These are phyloP conservation scores for Blennius ocellaris DNA, from an alignment of 2,113 vertebrate species.

Conservation along the genomic window DNA sequence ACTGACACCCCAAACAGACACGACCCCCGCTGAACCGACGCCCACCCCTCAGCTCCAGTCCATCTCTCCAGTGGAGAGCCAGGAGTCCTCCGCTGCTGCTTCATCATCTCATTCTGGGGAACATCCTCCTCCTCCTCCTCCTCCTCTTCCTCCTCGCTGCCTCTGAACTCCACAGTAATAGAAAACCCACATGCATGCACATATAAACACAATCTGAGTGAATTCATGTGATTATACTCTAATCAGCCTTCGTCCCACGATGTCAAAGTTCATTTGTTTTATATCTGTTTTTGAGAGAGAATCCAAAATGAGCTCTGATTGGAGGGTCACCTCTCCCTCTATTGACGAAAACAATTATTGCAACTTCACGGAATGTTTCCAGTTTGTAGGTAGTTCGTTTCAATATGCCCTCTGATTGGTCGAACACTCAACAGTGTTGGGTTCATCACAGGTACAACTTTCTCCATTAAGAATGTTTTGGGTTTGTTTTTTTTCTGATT, in stretches of 20 bases:
- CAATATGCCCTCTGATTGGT: background rate
- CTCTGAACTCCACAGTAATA: constrained; percentile 44
- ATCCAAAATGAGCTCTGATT: background rate
- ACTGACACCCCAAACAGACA: constrained; percentile 12
- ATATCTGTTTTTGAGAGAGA: constrained; percentile 1
- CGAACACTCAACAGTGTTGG: constrained; percentile 25
- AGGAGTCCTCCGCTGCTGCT: constrained; percentile 20
- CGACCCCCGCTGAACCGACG: constrained; percentile 20
- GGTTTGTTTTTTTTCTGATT: background rate
- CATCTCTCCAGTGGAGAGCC: constrained; percentile 4
- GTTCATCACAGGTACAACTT: constrained; percentile 17
- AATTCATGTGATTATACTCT: constrained; percentile 25
- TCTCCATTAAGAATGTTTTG: background rate
- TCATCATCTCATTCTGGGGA: constrained; percentile 33
- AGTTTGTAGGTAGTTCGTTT: background rate
- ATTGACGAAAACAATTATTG: background rate
- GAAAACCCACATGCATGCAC: constrained; percentile 41
- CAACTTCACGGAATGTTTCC: constrained; percentile 2
- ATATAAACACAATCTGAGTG: constrained; percentile 26
- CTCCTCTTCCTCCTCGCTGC: constrained; percentile 19
- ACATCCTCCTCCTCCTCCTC: constrained; percentile 11
- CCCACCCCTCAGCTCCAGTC: constrained; percentile 13
- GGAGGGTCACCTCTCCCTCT: too few relatives aligned
- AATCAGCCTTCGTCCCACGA: constrained; percentile 13
- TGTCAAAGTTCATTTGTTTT: constrained; percentile 11